Evolutionary conservation across 1,140 invertebrate species (phyloP).

Genomic region (Bombus turneri): DNA sequence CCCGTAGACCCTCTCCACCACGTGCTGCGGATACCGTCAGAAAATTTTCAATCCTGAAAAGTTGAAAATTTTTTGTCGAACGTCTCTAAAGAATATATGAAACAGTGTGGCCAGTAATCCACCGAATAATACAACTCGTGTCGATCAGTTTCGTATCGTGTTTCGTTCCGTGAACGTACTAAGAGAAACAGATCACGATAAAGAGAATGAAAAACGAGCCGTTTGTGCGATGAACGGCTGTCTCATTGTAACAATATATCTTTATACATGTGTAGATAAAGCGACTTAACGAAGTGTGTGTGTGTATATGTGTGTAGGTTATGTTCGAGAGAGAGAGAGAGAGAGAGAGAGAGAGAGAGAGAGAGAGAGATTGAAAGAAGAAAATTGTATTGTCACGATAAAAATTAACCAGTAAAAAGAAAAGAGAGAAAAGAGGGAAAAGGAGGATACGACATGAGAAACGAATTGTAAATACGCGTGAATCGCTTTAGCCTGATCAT

Average conservation of each 20-base stretch:
- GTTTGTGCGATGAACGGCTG: not conserved
- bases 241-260: slow-evolving; percentile 53
- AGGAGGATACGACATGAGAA: not conserved
- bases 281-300: slow-evolving; percentile 45
- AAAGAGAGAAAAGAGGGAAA: not conserved
- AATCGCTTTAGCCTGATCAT: slow-evolving; percentile 34
- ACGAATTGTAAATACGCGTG: slow-evolving; percentile 45
- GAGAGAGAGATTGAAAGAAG: slow-evolving; percentile 4
- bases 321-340: slow-evolving; percentile 11
- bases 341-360: no score
- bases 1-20: not conserved
- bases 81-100: not conserved
- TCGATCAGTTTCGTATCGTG: slow-evolving; percentile 6
- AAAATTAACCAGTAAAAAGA: not conserved
- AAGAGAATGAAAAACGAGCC: not conserved
- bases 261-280: slow-evolving; percentile 69
- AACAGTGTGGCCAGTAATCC: slow-evolving; percentile 25
- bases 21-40: not conserved
- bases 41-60: not conserved
- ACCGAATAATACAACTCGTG: not conserved
- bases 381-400: slow-evolving; percentile 34
- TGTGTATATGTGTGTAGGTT: slow-evolving; percentile 59
- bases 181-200: not conserved
- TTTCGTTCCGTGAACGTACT: slow-evolving; percentile 1
- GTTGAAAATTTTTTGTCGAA: not conserved